Evolutionary conservation across 2,113 vertebrate genomes (phyloP), one percentile per base, ranked within the genome.

Genomic region (Phrynosoma blainvillii): DNA sequence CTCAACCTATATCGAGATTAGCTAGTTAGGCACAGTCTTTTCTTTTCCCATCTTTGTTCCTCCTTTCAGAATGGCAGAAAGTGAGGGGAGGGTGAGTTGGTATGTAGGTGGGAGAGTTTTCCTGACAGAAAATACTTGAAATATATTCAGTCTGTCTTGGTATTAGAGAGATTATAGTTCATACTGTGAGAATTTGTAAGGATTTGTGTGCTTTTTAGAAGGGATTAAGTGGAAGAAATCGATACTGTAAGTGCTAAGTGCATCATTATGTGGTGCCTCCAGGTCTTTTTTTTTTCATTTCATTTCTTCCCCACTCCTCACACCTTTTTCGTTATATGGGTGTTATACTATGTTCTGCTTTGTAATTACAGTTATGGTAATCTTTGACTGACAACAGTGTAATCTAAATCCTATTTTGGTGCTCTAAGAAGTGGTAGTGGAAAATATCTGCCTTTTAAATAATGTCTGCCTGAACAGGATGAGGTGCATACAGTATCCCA

Each of bases 181-280:
- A 91, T 70, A 84, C 87, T 87, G 84, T 93, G 92, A 93, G 93
- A 94, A 94, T 95, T 93, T 96, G 95, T 96, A 88, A 75, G 94
- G 94, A 92, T 95, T 94, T 93, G 82, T 87, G 89, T 89, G 84
- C 93, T 90, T 92, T 93, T 91, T 88, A 54, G 90, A 93, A 90
- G 88, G 89, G 95, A 95, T 95, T 96, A 95, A 93, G 80, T 93
- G 83, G 84, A 86, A 91, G 91, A 89, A 74, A 68, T 85, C 73
- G 32, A 89, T 91, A 94, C 90, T 89, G 92, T 79, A 92, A 94
- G 81, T 90, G 52, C 88, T 94, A 82, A 92, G 89, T 83, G 90
- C 90, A 91, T 92, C 84, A 20, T 84, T 88, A 5, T 40, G 59
- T 42, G 85, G 3, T 30, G 82, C 76, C 79, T 90, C 86, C 73